A percentile compares a stretch with the other conserved stretches of the same genome.
phyloP scores from a whole-genome alignment of 1,140 invertebrate species.

The Scaptomyza montana region DNA sequence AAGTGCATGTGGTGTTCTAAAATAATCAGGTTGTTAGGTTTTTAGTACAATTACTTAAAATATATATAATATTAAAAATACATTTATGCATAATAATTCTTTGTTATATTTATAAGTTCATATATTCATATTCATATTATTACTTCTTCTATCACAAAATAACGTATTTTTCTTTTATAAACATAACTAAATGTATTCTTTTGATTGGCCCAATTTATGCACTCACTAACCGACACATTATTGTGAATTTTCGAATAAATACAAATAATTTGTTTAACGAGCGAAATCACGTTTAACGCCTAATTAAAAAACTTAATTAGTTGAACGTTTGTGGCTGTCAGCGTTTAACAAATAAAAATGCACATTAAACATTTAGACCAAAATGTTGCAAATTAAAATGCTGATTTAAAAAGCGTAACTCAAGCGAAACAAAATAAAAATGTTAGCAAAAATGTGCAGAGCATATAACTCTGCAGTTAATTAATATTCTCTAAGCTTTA shows the following conservation, averaged over 20 bases:
- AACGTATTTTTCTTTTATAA: neutral
- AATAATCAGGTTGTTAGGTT: no score
- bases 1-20: neutral
- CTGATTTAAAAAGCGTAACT: slow-evolving; percentile 22
- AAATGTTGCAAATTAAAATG: slow-evolving; percentile 30
- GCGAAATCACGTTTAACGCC: slow-evolving; percentile 50
- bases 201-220: slow-evolving; percentile 38
- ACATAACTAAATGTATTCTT: slow-evolving; percentile 42
- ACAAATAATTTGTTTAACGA: slow-evolving; percentile 58
- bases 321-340: slow-evolving; percentile 68
- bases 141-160: neutral
- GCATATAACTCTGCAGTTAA: no score
- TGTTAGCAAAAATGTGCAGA: no score
- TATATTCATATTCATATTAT: no score
- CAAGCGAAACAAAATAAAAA: neutral
- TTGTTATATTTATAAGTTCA: no score
- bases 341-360: slow-evolving; percentile 60
- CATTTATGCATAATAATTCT: no score
- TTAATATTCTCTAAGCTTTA: neutral
- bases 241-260: slow-evolving; percentile 30
- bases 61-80: no score
- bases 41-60: no score
- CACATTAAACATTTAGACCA: slow-evolving; percentile 19
- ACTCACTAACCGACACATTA: slow-evolving; percentile 24
- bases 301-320: slow-evolving; percentile 71